A percentile compares a stretch with the other conserved stretches of the same genome.
Evolutionary conservation across 2,888 invertebrate species (phyloP).

Genomic region (Pheosia tremula): DNA sequence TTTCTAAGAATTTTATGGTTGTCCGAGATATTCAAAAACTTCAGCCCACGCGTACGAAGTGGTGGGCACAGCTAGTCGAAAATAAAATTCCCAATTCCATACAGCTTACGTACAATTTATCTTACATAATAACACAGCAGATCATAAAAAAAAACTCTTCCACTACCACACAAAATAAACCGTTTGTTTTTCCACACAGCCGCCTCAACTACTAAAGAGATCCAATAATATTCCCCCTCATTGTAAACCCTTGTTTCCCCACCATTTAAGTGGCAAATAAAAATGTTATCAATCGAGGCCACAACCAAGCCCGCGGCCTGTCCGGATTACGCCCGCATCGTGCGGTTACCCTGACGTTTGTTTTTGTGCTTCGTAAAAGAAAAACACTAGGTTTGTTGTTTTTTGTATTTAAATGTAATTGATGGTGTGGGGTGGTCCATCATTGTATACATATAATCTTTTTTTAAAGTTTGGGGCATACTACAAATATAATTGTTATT

Average conservation of each 20-base stretch:
- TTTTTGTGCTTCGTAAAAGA: slow-evolving; percentile 24
- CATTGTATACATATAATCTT: too few species aligned
- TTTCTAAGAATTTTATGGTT: too few species aligned
- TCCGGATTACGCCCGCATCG: slow-evolving; percentile 46
- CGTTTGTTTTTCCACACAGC: slow-evolving; percentile 27
- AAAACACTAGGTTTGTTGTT: neutral
- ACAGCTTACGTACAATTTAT: neutral
- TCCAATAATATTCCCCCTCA: slow-evolving; percentile 49
- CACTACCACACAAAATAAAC: slow-evolving; percentile 4
- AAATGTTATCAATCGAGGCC: slow-evolving; percentile 61
- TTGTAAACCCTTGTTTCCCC: slow-evolving; percentile 51
- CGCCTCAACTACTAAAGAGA: slow-evolving; percentile 44
- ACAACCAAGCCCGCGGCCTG: slow-evolving; percentile 26
- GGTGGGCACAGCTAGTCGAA: neutral
- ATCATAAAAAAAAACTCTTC: neutral
- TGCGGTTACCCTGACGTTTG: slow-evolving; percentile 39
- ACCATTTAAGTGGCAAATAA: slow-evolving; percentile 62
- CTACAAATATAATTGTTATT: too few species aligned
- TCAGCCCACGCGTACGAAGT: too few species aligned
- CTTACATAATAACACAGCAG: neutral
- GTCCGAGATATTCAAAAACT: too few species aligned
- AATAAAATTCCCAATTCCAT: neutral
- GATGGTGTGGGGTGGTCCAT: too few species aligned
- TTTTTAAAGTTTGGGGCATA: too few species aligned
- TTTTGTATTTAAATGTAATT: neutral